Evolutionary conservation across 1,140 invertebrate genomes (phyloP).

Genomic region (Antheraea mylitta): DNA sequence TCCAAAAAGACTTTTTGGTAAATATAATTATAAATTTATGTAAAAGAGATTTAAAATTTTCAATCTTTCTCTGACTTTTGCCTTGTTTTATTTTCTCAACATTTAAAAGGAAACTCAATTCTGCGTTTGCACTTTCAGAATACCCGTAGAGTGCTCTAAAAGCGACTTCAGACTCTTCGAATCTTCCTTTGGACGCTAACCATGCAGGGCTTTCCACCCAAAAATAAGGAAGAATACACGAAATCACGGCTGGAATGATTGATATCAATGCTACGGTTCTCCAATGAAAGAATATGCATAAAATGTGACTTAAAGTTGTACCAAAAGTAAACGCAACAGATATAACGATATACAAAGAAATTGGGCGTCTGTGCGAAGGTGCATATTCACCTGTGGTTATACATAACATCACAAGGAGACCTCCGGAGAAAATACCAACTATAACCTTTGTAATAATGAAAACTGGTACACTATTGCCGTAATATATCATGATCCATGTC

Average conservation of each 20-base stretch:
- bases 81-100: too few relatives aligned
- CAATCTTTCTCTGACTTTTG: too few relatives aligned
- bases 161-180: background rate
- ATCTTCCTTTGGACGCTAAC: background rate
- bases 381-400: background rate
- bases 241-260: background rate
- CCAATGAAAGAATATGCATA: background rate
- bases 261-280: background rate
- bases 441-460: background rate
- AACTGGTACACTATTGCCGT: background rate
- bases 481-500: background rate
- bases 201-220: background rate
- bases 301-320: background rate
- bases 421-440: background rate
- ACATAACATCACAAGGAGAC: background rate
- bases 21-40: too few relatives aligned
- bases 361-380: background rate
- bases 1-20: too few relatives aligned
- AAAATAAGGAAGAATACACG: background rate
- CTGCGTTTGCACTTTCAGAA: background rate
- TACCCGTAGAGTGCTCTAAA: background rate
- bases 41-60: too few relatives aligned
- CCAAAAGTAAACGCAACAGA: background rate
- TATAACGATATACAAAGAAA: background rate
- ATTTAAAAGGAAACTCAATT: too few relatives aligned